phyloP scores from a whole-genome alignment of 2,113 vertebrate species.

The Cervus canadensis region DNA sequence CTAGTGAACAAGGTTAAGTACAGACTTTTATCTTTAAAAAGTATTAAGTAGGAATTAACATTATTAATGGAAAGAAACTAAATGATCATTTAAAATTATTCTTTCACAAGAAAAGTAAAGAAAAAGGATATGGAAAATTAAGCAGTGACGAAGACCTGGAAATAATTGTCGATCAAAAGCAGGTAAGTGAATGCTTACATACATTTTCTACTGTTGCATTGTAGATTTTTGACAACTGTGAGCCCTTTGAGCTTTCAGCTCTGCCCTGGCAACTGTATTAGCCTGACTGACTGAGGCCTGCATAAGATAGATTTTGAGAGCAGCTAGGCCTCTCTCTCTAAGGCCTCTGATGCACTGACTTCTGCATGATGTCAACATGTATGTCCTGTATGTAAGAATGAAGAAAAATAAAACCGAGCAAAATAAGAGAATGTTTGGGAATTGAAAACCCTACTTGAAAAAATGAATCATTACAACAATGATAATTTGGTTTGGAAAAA shows the following conservation, averaged over 20 bases:
- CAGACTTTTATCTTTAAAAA: constrained; percentile 55
- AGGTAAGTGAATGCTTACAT: constrained; percentile 70
- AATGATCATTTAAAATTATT: constrained; percentile 75
- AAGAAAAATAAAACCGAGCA: background rate
- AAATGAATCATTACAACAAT: background rate
- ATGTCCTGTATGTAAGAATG: background rate
- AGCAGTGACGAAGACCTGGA: constrained; percentile 75
- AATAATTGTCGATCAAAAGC: constrained; percentile 64
- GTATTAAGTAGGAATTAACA: constrained; percentile 63
- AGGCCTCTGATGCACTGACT: background rate
- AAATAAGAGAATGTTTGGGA: background rate
- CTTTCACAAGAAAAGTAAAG: constrained; percentile 76
- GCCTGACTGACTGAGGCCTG: background rate
- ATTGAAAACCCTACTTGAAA: background rate
- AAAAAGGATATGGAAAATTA: constrained; percentile 75
- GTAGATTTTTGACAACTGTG: background rate
- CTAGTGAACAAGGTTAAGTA: constrained; percentile 30
- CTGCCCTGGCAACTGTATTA: background rate
- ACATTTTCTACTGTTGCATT: constrained; percentile 44
- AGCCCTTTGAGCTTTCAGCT: background rate
- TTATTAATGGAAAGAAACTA: constrained; percentile 68
- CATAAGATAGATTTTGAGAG: background rate
- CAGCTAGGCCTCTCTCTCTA: background rate
- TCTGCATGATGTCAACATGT: background rate
- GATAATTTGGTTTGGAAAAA: background rate